Conservation (phyloP, 2,797 vertebrate species). For the Gorsachius magnificus region DNA sequence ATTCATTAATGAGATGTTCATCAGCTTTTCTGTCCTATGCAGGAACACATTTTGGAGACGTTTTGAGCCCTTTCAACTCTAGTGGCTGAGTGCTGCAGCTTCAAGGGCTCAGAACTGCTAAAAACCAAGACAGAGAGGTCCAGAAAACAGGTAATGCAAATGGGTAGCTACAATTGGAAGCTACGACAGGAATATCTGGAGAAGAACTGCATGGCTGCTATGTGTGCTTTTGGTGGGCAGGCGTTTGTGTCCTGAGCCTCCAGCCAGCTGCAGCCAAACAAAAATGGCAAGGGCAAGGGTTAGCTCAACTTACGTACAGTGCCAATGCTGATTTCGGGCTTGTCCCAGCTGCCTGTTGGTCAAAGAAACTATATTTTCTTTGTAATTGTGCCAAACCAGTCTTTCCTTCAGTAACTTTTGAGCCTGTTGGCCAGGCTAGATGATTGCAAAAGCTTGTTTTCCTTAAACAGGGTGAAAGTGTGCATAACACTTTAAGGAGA, state of each 20-base stretch:
- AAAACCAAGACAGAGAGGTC: not conserved
- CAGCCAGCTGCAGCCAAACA: not conserved
- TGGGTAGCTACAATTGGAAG: not conserved
- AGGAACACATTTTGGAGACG: not conserved
- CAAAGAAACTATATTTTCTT: not conserved
- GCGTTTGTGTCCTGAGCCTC: not conserved
- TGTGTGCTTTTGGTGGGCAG: not conserved
- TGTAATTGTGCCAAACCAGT: not conserved
- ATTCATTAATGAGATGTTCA: not conserved
- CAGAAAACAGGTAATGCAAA: not conserved
- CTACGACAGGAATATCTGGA: not conserved
- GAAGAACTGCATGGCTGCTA: not conserved
- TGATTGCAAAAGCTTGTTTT: not conserved
- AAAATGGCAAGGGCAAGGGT: not conserved
- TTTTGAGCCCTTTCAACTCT: not conserved
- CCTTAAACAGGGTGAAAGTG: not conserved
- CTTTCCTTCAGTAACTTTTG: not conserved
- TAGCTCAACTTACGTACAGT: not conserved
- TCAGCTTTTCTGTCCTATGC: not conserved
- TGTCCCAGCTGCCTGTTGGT: not conserved
- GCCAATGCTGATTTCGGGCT: not conserved
- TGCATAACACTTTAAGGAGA: not conserved
- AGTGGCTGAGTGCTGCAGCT: not conserved
- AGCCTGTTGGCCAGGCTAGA: not conserved
- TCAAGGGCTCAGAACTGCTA: not conserved